Base-by-base conservation (phyloP, 2,113 vertebrate species). In the Copsychus sechellarum region DNA sequence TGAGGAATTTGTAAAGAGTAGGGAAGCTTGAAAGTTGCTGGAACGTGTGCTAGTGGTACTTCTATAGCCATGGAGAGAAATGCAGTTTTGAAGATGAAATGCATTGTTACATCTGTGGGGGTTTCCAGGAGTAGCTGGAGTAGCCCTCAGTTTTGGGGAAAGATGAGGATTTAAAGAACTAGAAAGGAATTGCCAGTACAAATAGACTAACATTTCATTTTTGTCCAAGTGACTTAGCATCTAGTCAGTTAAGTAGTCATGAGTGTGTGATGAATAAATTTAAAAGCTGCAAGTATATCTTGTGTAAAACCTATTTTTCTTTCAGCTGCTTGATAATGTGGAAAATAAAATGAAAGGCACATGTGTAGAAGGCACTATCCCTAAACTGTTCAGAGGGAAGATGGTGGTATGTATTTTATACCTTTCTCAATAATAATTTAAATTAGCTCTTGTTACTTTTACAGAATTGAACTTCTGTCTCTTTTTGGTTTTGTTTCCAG, bases 321-420 rank as follows among this genome's bases (percentile, higher is more conserved):
- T 98, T 51, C 97, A 99, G 99, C 98, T 99, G 84, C 98, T 99
- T 57, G 99, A 99, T 98, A 99, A 99, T 6, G 99, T 99, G 93
- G 99, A 99, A 97, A 99, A 99, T 93, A 99, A 99, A 98, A 99
- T 99, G 99, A 99, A 99, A 98, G 99, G 99, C 97, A 99, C 99
- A 0, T 99, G 99, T 95, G 99, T 99, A 90, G 99, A 99, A 96
- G 99, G 99, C 98, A 99, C 99, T 64, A 99, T 99, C 82, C 99
- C 99, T 25, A 99, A 99, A 92, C 98, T 99, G 91, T 99, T 99
- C 98, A 98, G 99, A 97, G 99, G 99, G 85, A 99, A 99, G 97
- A 99, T 99, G 99, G 99, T 99, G 99, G 99, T 99, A 99, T 62
- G 98, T 98, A 95, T 89, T 91, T 66, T 31, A 51, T n/a, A 38